Base-by-base conservation (phyloP, 1,140 invertebrate genomes). In the Eriocheir sinensis region DNA sequence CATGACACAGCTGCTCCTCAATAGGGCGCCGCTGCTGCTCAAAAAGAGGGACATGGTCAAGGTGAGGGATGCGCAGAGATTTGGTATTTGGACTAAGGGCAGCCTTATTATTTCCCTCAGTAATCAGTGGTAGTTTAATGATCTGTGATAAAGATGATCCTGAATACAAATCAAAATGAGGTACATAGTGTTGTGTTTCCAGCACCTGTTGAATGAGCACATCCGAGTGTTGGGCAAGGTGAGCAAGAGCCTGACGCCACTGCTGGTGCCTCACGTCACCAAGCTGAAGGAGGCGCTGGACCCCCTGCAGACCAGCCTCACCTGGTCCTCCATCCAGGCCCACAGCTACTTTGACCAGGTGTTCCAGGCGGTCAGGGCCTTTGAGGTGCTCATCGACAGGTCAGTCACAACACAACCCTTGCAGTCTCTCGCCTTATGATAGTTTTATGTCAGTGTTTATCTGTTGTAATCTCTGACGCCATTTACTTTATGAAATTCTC, bases 191-290 rank as follows among this genome's bases (percentile, higher is more conserved):
- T 17, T n/a, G 32, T 80, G n/a, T n/a, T 44, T 36, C 2, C 95
- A 96, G 95, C 95, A 96, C 89, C 92, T 96, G 34, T 36, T 96
- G 48, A 91, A 95, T 38, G 94, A 95, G 34, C 93, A 95, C 17
- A 72, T 41, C n/a, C 88, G 94, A n/a, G 95, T 95, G 9, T 53
- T 89, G 48, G 30, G 44, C 8, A 95, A 95, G 79, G 94, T 95
- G 6, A 81, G 92, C 21, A 32, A 44, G 32, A 90, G 30, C 97
- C 98, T 99, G 27, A 97, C 98, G 34, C 98, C 98, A 34, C 97
- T 99, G 30, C 98, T 99, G 96, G 97, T 99, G 34, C 98, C 98
- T 0, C 98, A 99, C 97, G 97, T 99, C 95, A 98, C 98, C 12
- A 98, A 98, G n/a, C 97, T 99, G 9, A 97, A 98, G 15, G 97